These are phyloP conservation scores for Phocides pigmalion DNA, from an alignment of 1,140 invertebrate genomes.

Conservation along the genomic window DNA sequence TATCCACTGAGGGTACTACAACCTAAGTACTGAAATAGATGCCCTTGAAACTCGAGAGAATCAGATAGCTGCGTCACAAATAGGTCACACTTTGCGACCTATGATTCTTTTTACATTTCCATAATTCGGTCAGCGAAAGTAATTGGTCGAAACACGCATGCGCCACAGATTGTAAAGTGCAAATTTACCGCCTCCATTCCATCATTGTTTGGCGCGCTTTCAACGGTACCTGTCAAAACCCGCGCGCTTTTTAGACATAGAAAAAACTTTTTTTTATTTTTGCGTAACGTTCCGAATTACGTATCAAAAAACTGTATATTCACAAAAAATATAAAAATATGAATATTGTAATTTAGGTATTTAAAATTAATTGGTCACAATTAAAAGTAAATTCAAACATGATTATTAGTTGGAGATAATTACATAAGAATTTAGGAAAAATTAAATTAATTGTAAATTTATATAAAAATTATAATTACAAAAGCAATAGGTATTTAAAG, in stretches of 20 bases:
- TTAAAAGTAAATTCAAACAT: slow-evolving; percentile 11
- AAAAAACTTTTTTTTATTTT: slow-evolving; percentile 32
- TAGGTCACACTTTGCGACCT: slow-evolving; percentile 34
- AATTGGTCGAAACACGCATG: slow-evolving; percentile 57
- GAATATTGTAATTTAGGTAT: slow-evolving; percentile 5
- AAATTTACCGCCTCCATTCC: slow-evolving; percentile 47
- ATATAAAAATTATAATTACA: slow-evolving; percentile 24
- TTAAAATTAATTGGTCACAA: slow-evolving; percentile 1
- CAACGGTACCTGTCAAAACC: slow-evolving; percentile 55
- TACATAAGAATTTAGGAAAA: not conserved
- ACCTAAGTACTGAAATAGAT: slow-evolving; percentile 31
- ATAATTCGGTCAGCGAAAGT: slow-evolving; percentile 33
- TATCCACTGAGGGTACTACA: slow-evolving; percentile 10
- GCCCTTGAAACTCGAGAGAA: slow-evolving; percentile 28
- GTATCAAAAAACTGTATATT: slow-evolving; percentile 3
- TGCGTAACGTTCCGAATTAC: not conserved
- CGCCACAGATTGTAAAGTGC: slow-evolving; percentile 56
- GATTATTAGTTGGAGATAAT: slow-evolving; percentile 19
- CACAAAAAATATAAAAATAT: slow-evolving; percentile 16
- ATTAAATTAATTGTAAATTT: slow-evolving; percentile 21
- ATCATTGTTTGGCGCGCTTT: slow-evolving; percentile 73
- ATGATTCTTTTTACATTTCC: slow-evolving; percentile 34
- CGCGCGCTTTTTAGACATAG: slow-evolving; percentile 45
- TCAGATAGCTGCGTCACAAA: slow-evolving; percentile 35
- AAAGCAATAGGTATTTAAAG: slow-evolving; percentile 32